Base-by-base conservation (phyloP, 2,113 vertebrate genomes). In the Stercorarius parasiticus region DNA sequence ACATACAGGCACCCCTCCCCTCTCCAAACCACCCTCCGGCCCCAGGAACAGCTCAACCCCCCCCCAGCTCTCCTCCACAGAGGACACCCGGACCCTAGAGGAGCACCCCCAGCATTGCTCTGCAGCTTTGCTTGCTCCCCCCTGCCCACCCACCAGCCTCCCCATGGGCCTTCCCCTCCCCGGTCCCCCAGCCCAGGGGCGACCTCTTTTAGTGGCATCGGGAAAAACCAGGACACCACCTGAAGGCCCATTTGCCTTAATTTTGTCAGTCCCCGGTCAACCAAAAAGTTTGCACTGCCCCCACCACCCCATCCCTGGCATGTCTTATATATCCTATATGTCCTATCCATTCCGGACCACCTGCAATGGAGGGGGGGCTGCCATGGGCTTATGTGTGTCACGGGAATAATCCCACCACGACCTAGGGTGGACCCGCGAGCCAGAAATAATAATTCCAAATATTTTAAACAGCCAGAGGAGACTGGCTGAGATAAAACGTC, bases 401-500 rank as follows among this genome's bases (percentile, higher is more conserved):
- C 5, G 5, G 62, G 86, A 77, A 80, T 64, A 82, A 90, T 62
- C 59, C 14, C 5, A 1, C 59, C 76, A 34, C 1, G 27, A 84
- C 85, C 74, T 11, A 56, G 47, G 25, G 71, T 62, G n/a, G 90
- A 50, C 72, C 43, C 2, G 0, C 1, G 4, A 86, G 90, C 88
- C 93, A 96, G 86, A 76, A 97, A 97, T 67, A 96, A 95, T 86
- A 95, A 89, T 95, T 97, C 70, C 88, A 91, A 90, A 89, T 90
- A 97, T 96, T 97, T 98, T 89, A 95, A 98, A 88, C 89, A 86
- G 96, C 77, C 78, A 55, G 92, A 90, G 83, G 86, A 96, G 84
- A 61, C 82, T 85, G 84, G 53, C 62, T 95, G 97, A 96, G 95
- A 95, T 93, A 95, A 97, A 98, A 95, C 58, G 18, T 92, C 23